These are phyloP conservation scores for Oikopleura albicans DNA, from an alignment of 23 tunicate species.

Conservation along the genomic window DNA sequence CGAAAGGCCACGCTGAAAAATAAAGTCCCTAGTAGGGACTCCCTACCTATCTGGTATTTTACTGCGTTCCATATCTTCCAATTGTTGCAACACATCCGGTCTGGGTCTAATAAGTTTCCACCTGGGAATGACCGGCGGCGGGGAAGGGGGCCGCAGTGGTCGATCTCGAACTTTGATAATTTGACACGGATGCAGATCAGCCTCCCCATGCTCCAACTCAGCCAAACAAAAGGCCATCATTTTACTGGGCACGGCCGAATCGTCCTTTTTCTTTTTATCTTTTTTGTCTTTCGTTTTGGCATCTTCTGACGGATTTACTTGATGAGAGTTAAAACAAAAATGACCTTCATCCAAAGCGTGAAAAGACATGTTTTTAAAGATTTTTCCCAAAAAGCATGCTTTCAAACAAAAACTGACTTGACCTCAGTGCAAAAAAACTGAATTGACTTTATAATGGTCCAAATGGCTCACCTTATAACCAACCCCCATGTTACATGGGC, in stretches of 20 bases:
- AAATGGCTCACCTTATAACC: too few relatives aligned
- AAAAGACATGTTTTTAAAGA: too few relatives aligned
- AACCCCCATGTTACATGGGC: too few relatives aligned
- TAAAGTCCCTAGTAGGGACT: too few relatives aligned
- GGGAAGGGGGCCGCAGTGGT: neutral
- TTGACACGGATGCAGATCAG: neutral
- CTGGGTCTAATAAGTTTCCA: slow-evolving; percentile 8
- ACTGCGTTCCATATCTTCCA: neutral
- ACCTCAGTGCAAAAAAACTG: too few relatives aligned
- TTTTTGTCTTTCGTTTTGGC: neutral
- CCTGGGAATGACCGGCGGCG: neutral
- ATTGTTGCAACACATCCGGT: neutral
- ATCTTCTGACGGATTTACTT: too few relatives aligned
- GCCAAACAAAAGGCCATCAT: neutral
- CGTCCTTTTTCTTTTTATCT: slow-evolving; percentile 15
- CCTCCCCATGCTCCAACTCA: neutral
- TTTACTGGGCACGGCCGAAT: neutral
- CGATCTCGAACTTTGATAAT: slow-evolving; percentile 2
- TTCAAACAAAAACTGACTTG: too few relatives aligned
- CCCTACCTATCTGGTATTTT: slow-evolving; percentile 9
- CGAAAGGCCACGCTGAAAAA: too few relatives aligned
- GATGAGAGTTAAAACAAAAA: too few relatives aligned
- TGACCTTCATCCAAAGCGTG: too few relatives aligned
- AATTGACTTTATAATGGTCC: too few relatives aligned
- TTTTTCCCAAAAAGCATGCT: too few relatives aligned